These are phyloP conservation scores for Tipula lateralis DNA, from an alignment of 2,888 invertebrate species.

Conservation along the genomic window DNA sequence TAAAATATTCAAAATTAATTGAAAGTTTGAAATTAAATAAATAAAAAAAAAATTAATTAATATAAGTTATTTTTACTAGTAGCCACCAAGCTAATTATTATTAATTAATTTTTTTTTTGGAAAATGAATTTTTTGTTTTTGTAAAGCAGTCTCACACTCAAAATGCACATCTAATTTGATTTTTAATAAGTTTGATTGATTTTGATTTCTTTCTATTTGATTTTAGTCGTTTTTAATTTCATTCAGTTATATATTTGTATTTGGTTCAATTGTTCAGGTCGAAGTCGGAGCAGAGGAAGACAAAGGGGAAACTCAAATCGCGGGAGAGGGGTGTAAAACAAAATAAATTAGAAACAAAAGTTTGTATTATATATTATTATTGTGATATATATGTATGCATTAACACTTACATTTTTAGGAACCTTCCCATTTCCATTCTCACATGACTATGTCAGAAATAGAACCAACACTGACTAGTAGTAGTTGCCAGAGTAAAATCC, in stretches of 20 bases:
- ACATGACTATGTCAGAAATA: slow-evolving; percentile 33
- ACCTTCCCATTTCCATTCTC: slow-evolving; percentile 33
- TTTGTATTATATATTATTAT: background rate
- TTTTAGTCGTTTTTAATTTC: background rate
- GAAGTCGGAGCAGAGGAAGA: slow-evolving; percentile 20
- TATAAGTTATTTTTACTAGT: background rate
- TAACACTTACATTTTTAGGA: slow-evolving; percentile 31
- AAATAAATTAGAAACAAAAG: slow-evolving; percentile 28
- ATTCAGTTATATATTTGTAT: background rate
- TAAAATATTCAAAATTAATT: background rate
- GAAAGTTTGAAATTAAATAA: background rate
- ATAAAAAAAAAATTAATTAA: background rate
- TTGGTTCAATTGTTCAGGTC: background rate
- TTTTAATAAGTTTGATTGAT: slow-evolving; percentile 24
- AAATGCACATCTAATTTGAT: slow-evolving; percentile 19
- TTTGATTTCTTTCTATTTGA: slow-evolving; percentile 12
- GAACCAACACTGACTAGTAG: slow-evolving; percentile 25
- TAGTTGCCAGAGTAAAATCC: background rate
- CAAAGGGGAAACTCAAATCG: slow-evolving; percentile 27
- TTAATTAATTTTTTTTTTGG: background rate
- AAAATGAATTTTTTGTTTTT: background rate
- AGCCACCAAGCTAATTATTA: background rate
- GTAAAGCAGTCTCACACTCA: slow-evolving; percentile 7
- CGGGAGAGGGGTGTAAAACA: slow-evolving; percentile 27
- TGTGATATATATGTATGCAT: background rate